phyloP scores from a whole-genome alignment of 2,113 vertebrate species.

The Carlito syrichta region DNA sequence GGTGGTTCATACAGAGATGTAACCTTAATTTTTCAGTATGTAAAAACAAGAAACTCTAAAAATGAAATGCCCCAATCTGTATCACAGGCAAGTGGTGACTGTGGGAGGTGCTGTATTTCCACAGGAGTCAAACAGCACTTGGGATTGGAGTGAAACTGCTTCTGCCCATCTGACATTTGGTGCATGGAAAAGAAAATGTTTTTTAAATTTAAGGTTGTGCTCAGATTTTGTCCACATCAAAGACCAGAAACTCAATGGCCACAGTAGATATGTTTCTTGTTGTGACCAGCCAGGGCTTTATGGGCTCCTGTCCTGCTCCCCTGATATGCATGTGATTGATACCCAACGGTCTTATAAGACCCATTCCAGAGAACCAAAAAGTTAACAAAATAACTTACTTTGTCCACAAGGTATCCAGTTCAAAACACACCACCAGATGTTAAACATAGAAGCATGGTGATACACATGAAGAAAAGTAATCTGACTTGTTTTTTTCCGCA shows the following conservation, averaged over 20 bases:
- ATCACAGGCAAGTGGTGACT: neutral
- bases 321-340: neutral
- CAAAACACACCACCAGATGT: slow-evolving; percentile 94
- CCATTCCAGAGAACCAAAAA: neutral
- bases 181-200: neutral
- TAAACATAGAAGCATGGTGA: slow-evolving; percentile 93
- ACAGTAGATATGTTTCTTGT: rapidly evolving
- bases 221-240: neutral
- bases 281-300: rapidly evolving
- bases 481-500: slow-evolving; percentile 91
- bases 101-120: neutral
- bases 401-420: slow-evolving; percentile 95
- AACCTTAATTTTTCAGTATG: neutral
- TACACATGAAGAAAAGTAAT: slow-evolving; percentile 93
- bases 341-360: neutral
- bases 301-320: neutral
- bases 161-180: neutral
- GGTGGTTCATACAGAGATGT: neutral
- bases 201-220: neutral
- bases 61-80: neutral
- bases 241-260: neutral
- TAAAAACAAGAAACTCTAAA: neutral
- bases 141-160: neutral
- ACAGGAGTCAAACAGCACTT: rapidly evolving
- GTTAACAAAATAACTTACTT: slow-evolving; percentile 83